Evolutionary conservation across 1,140 invertebrate genomes (phyloP).

Genomic region (Metopolophium dirhodum): DNA sequence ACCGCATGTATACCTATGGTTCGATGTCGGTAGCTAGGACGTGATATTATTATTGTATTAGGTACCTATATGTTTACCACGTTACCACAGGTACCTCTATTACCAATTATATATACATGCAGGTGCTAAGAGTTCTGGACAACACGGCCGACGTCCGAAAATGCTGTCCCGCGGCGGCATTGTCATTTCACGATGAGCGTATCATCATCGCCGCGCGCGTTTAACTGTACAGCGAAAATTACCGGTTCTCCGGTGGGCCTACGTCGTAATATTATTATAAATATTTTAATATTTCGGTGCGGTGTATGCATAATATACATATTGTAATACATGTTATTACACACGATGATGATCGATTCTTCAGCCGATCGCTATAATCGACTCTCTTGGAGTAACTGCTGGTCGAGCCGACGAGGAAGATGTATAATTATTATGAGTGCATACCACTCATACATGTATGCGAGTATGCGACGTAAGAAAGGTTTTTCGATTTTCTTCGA

Average conservation of each 20-base stretch:
- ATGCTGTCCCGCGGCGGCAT: not conserved
- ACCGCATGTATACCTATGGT: not conserved
- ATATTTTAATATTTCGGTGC: not conserved
- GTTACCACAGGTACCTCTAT: not conserved
- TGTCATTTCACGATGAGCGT: not conserved
- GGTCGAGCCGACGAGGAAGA: not conserved
- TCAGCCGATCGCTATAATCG: not conserved
- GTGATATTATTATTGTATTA: not conserved
- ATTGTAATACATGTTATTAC: not conserved
- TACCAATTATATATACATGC: not conserved
- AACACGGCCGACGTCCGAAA: not conserved
- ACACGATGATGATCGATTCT: not conserved
- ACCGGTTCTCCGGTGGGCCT: not conserved
- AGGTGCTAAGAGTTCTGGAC: not conserved
- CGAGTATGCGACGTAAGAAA: not conserved
- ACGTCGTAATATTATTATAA: not conserved
- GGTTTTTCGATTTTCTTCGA: not conserved
- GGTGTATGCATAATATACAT: not conserved
- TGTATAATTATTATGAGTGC: not conserved
- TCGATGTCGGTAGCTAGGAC: not conserved
- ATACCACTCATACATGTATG: too few species aligned
- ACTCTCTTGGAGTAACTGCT: not conserved
- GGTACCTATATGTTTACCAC: not conserved
- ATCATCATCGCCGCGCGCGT: not conserved
- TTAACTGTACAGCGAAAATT: not conserved